A percentile compares a stretch with the other conserved stretches of the same genome.
These are phyloP conservation scores for Otocyon megalotis DNA, from an alignment of 2,113 vertebrate species.

Conservation along the genomic window DNA sequence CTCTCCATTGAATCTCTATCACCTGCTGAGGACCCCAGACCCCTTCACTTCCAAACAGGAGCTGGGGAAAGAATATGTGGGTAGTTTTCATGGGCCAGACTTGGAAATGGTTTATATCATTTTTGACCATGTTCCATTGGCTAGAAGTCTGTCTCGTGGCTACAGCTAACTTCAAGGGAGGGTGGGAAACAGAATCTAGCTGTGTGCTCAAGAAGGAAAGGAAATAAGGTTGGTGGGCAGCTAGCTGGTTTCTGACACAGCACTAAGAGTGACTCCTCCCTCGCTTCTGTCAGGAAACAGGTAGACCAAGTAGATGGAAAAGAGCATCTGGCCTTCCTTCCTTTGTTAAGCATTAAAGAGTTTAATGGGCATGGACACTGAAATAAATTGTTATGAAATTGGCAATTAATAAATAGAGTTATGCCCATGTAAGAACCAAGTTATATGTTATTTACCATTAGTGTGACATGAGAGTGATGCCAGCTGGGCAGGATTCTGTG, in stretches of 20 bases:
- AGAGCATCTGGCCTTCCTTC: neutral
- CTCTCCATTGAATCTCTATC: neutral
- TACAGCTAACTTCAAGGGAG: neutral
- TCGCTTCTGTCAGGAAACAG: neutral
- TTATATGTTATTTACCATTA: neutral
- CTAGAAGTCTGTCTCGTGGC: neutral
- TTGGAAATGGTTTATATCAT: neutral
- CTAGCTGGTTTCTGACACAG: neutral
- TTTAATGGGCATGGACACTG: neutral
- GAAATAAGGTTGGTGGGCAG: neutral
- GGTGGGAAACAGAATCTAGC: neutral
- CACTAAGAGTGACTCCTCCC: neutral
- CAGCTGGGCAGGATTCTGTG: neutral
- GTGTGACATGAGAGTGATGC: neutral
- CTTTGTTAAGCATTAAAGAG: neutral
- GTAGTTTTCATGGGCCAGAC: neutral
- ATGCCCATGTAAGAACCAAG: neutral
- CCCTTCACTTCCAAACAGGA: neutral
- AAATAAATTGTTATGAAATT: slow-evolving; percentile 7
- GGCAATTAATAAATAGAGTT: slow-evolving; percentile 28
- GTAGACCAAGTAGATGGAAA: neutral
- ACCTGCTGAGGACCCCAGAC: neutral
- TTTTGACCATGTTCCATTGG: neutral
- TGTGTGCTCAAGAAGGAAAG: neutral
- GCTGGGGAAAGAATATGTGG: neutral